Percentiles rank a stretch among this genome's conserved stretches.
phyloP scores from a whole-genome alignment of 2,888 invertebrate species.

The Cryptocephalus moraei region DNA sequence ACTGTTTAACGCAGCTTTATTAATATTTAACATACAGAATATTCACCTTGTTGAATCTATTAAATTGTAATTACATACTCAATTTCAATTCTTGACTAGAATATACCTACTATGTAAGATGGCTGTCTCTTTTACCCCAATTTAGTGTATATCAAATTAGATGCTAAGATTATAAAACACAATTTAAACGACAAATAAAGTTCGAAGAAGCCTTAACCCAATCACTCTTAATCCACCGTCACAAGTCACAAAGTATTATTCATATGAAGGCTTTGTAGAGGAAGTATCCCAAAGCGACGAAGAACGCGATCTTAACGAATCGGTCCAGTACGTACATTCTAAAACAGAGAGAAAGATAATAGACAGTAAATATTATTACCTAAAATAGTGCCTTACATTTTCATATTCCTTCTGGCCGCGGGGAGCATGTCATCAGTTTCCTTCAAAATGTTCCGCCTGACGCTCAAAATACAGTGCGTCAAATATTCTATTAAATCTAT shows the following conservation, averaged over 20 bases:
- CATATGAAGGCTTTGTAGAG: conserved; percentile 18
- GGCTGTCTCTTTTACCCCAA: too few species aligned
- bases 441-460: conserved; percentile 69
- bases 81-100: too few species aligned
- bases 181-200: too few species aligned
- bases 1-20: too few species aligned
- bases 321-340: conserved; percentile 85
- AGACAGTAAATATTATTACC: neutral
- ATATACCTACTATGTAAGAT: too few species aligned
- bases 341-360: conserved; percentile 30
- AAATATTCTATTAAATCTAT: conserved; percentile 72
- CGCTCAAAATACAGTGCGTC: conserved; percentile 67
- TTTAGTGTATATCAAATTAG: too few species aligned
- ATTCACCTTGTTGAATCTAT: too few species aligned
- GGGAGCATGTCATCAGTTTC: conserved; percentile 73
- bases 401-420: conserved; percentile 68
- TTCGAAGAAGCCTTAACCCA: too few species aligned
- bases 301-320: conserved; percentile 57
- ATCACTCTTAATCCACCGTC: too few species aligned
- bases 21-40: too few species aligned
- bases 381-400: conserved; percentile 59
- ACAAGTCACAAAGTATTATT: neutral
- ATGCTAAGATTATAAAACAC: too few species aligned
- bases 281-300: conserved; percentile 52
- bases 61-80: too few species aligned